Percentiles rank a stretch among this genome's conserved stretches.
Evolutionary conservation across 2,888 invertebrate species (phyloP).

Genomic region (Aphrophora alni): DNA sequence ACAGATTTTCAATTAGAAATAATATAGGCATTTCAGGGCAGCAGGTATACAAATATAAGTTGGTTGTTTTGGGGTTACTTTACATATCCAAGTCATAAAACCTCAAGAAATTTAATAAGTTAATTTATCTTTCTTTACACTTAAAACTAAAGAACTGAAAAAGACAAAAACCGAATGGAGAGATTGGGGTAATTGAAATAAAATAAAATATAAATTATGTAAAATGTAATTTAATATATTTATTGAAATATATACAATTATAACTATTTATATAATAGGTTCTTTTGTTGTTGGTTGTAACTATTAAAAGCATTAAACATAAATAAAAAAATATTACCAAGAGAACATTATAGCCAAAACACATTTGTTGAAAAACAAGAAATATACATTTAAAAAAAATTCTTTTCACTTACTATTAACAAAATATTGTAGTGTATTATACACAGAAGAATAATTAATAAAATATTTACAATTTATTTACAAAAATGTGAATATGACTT

Average conservation of each 20-base stretch:
- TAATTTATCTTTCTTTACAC: no score
- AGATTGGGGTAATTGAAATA: neutral
- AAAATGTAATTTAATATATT: conserved; percentile 34
- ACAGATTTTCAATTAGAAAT: no score
- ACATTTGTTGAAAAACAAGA: neutral
- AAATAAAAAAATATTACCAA: neutral
- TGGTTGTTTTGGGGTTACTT: no score
- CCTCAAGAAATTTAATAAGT: no score
- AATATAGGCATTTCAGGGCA: no score
- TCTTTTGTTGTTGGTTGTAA: neutral
- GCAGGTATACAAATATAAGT: no score
- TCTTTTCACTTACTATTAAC: neutral
- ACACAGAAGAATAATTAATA: neutral
- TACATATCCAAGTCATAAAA: no score
- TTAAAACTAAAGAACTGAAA: no score
- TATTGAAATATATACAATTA: conserved; percentile 31
- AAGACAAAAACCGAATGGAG: neutral
- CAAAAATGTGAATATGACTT: neutral
- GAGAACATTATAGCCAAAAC: neutral
- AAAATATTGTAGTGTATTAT: neutral
- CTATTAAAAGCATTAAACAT: neutral
- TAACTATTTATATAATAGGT: neutral
- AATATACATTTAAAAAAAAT: neutral
- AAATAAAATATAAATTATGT: conserved; percentile 1
- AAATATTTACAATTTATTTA: neutral